These are phyloP conservation scores for Hyposoter dolosus DNA, from an alignment of 2,888 invertebrate species.

Conservation along the genomic window DNA sequence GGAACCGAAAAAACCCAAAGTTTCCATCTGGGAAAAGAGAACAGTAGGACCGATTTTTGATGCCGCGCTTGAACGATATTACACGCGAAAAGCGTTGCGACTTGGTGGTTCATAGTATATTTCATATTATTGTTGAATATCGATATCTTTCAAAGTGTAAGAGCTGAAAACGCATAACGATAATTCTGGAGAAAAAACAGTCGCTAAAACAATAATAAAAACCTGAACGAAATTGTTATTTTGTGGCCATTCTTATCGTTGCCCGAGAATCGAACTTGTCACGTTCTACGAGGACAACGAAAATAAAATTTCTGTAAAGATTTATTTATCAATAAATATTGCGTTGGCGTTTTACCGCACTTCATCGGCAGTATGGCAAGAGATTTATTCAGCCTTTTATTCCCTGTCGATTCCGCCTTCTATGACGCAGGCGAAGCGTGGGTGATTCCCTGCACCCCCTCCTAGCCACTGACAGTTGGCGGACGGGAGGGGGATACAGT, in stretches of 20 bases:
- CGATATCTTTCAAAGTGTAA: background rate
- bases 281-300: background rate
- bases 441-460: slow-evolving; percentile 3
- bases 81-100: slow-evolving; percentile 89
- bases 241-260: background rate
- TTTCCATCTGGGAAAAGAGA: slow-evolving; percentile 93
- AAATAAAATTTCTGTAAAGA: background rate
- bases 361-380: background rate
- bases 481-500: background rate
- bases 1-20: slow-evolving; percentile 83
- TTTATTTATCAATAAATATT: background rate
- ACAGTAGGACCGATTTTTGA: slow-evolving; percentile 92
- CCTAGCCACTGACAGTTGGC: background rate
- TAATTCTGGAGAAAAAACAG: no score
- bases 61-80: slow-evolving; percentile 91
- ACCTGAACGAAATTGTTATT: background rate
- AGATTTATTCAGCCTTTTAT: background rate
- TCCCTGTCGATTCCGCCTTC: background rate
- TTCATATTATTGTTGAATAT: background rate
- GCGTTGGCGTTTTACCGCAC: background rate
- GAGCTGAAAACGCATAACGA: background rate
- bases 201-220: background rate
- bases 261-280: background rate
- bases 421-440: slow-evolving; percentile 3
- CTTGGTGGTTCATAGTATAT: slow-evolving; percentile 68